Evolutionary conservation across 2,113 vertebrate species (phyloP).

Genomic region (Protobothrops mucrosquamatus): DNA sequence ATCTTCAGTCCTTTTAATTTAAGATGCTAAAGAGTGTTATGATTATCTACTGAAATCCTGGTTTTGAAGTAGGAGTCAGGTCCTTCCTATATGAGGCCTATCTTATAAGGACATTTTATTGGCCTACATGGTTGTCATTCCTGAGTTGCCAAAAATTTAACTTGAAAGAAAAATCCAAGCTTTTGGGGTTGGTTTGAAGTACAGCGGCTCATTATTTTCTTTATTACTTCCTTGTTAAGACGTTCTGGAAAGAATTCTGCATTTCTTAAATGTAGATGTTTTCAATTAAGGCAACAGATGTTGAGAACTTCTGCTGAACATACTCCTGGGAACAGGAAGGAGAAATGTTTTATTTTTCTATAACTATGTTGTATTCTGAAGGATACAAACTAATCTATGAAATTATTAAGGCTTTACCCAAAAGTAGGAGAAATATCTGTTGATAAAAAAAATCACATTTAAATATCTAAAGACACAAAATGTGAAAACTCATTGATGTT

Average conservation of each 20-base stretch:
- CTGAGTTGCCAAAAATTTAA: slow-evolving; percentile 1
- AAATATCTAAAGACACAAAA: neutral
- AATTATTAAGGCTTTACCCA: neutral
- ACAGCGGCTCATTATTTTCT: neutral
- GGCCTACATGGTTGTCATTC: neutral
- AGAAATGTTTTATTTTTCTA: neutral
- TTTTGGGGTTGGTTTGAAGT: neutral
- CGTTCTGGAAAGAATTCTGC: neutral
- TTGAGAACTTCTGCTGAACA: neutral
- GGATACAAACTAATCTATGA: neutral
- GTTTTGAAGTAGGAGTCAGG: neutral
- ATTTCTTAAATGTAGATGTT: neutral
- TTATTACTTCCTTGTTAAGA: neutral
- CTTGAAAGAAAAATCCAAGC: neutral
- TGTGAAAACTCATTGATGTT: neutral
- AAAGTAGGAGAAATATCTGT: slow-evolving; percentile 1
- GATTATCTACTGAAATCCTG: neutral
- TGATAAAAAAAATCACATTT: slow-evolving; percentile 7
- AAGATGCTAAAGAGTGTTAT: neutral
- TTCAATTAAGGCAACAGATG: slow-evolving; percentile 16
- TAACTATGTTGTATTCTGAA: neutral
- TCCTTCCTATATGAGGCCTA: neutral
- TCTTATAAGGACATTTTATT: neutral
- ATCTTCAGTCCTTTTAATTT: neutral
- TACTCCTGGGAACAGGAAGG: neutral